A percentile compares a stretch with the other conserved stretches of the same genome.
phyloP scores from a whole-genome alignment of 2,888 invertebrate genomes.

The Cremastinae sp. region DNA sequence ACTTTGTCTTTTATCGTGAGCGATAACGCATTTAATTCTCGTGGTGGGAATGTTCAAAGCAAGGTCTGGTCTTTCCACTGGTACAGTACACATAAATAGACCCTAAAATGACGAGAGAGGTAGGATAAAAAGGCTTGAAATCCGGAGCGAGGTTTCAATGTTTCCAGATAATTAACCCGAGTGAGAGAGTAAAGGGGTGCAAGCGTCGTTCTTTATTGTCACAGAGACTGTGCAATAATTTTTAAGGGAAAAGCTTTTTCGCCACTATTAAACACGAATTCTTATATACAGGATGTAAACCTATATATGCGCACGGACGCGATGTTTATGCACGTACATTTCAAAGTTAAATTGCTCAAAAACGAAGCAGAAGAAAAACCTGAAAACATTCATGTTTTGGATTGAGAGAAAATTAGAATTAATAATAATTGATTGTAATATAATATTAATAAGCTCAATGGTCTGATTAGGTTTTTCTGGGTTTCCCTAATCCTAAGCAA shows the following conservation, averaged over 20 bases:
- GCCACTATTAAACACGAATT: too few relatives aligned
- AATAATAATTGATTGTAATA: too few relatives aligned
- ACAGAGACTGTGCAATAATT: conserved; percentile 7
- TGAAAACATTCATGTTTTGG: too few relatives aligned
- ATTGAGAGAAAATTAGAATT: too few relatives aligned
- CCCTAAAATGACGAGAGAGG: conserved; percentile 4
- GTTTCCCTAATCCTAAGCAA: conserved; percentile 34
- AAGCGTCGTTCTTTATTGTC: conserved; percentile 4
- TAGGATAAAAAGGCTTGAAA: conserved; percentile 21
- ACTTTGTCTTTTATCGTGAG: too few relatives aligned
- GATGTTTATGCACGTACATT: too few relatives aligned
- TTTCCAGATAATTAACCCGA: conserved; percentile 54
- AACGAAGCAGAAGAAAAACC: too few relatives aligned
- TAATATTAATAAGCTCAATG: conserved; percentile 14
- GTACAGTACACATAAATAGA: background rate
- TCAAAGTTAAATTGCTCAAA: too few relatives aligned
- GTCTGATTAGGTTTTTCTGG: conserved; percentile 37
- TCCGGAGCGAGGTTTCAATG: conserved; percentile 47
- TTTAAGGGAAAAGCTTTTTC: conserved; percentile 15
- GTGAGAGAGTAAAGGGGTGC: conserved; percentile 28
- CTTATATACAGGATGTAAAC: too few relatives aligned
- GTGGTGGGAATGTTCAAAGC: background rate
- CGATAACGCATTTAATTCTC: too few relatives aligned
- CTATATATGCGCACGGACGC: too few relatives aligned
- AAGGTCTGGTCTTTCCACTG: background rate